Base-by-base conservation (phyloP, 2,113 vertebrate genomes). In the Scytalopus superciliaris region DNA sequence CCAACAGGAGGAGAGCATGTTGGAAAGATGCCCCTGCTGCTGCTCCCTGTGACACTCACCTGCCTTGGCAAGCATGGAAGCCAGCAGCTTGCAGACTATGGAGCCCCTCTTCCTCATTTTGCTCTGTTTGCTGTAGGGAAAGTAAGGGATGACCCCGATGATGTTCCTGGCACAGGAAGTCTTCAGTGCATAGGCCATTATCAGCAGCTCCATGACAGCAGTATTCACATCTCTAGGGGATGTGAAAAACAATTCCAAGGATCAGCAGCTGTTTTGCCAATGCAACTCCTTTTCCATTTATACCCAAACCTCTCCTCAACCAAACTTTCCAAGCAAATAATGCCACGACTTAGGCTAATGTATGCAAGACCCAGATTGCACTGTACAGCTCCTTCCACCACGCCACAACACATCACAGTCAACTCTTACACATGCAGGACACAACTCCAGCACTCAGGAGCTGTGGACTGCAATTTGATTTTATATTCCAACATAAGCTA, bases 41-140 rank as follows among this genome's bases (percentile, higher is more conserved):
- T 70, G 63, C 77, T 87, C 52, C 83, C 63, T 31, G 74, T 2
- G 37, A 31, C 49, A 59, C 96, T 91, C 97, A 99, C 99, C 99
- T 89, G 99, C 99, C 98, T 98, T 99, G 4, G 99, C 99, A 1
- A 99, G 97, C 99, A 99, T 99, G 2, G 99, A 99, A 1, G 99
- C 99, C 87, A 99, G 97, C 56, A 99, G 96, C 94, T 99, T 99
- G 98, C 99, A 99, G 57, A 99, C 99, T 18, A 99, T 99, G 7
- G 99, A 99, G 52, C 99, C 99, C 31, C 99, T 98, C 98, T 99
- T 99, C 76, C 99, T 98, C 99, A 99, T 99, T 96, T 99, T 99
- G 98, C 99, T 99, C 91, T 99, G 99, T 91, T 99, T 99, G 98
- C 99, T 99, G 97, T 99, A 99, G 31, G 99, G 99, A 94, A 99